These are phyloP conservation scores for Campoplex capitator DNA, from an alignment of 2,888 invertebrate genomes.

Conservation along the genomic window DNA sequence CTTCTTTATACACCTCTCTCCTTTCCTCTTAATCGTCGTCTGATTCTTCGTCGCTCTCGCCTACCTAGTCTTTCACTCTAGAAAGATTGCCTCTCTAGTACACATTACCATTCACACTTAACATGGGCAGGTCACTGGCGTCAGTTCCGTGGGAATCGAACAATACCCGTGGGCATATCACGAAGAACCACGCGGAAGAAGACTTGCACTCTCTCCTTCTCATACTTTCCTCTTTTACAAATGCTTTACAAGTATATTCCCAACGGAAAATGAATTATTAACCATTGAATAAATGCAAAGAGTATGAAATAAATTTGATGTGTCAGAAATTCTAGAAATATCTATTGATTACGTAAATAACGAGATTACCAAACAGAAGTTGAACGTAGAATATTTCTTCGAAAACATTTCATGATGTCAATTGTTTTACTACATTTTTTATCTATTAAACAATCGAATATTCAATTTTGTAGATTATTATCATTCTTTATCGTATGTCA, in stretches of 20 bases:
- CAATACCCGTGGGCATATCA: conserved; percentile 57
- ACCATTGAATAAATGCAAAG: not conserved
- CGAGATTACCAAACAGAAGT: not conserved
- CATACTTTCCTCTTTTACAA: not conserved
- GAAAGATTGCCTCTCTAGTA: conserved; percentile 49
- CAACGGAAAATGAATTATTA: not conserved
- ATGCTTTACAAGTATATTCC: conserved; percentile 12
- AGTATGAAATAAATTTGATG: not conserved
- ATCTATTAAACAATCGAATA: not conserved
- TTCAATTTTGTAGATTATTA: too few relatives aligned
- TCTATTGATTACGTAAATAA: not conserved
- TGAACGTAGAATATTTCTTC: not conserved
- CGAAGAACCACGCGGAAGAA: conserved; percentile 64
- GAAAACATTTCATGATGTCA: not conserved
- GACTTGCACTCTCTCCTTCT: conserved; percentile 47
- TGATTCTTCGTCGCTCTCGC: conserved; percentile 46
- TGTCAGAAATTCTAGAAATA: not conserved
- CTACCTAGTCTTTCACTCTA: conserved; percentile 61
- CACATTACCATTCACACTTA: conserved; percentile 25
- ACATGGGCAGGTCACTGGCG: conserved; percentile 77
- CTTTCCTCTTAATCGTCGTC: conserved; percentile 55
- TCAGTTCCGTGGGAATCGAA: conserved; percentile 64
- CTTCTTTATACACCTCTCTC: conserved; percentile 24
- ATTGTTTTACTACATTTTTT: not conserved
- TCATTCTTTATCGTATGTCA: not conserved